Evolutionary conservation across 2,797 vertebrate species (phyloP).

Genomic region (Clarias fuscus): DNA sequence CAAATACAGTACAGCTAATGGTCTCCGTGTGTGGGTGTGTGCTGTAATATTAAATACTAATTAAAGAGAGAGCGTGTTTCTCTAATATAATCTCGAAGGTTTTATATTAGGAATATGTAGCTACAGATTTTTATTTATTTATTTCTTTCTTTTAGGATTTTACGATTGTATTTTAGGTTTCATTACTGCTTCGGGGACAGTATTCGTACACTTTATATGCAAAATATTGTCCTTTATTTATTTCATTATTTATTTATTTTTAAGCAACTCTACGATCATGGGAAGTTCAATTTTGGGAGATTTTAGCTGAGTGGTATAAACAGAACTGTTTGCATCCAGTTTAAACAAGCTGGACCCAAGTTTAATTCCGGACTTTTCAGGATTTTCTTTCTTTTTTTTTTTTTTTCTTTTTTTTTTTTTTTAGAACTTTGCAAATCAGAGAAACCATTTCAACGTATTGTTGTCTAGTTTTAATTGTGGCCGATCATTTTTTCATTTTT

Average conservation of each 20-base stretch:
- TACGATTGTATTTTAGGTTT: neutral
- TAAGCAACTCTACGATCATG: neutral
- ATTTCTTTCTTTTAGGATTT: neutral
- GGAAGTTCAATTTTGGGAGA: too few relatives aligned
- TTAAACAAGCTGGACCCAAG: neutral
- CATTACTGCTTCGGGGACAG: neutral
- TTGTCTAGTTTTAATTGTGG: too few relatives aligned
- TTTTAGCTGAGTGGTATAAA: neutral
- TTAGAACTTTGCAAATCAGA: too few relatives aligned
- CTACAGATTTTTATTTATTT: neutral
- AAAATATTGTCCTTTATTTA: too few relatives aligned
- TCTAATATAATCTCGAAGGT: neutral
- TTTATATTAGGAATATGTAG: neutral
- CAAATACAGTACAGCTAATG: neutral
- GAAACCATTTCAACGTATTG: too few relatives aligned
- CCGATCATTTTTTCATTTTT: too few relatives aligned
- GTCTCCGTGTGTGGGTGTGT: neutral
- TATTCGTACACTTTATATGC: neutral
- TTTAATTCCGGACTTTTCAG: neutral
- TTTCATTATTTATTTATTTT: neutral
- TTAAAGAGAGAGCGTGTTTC: neutral
- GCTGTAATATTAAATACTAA: neutral
- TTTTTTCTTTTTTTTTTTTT: too few relatives aligned
- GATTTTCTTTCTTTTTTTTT: neutral
- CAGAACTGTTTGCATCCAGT: neutral